These are phyloP conservation scores for Otus sunia DNA, from an alignment of 2,113 vertebrate species.

Conservation along the genomic window DNA sequence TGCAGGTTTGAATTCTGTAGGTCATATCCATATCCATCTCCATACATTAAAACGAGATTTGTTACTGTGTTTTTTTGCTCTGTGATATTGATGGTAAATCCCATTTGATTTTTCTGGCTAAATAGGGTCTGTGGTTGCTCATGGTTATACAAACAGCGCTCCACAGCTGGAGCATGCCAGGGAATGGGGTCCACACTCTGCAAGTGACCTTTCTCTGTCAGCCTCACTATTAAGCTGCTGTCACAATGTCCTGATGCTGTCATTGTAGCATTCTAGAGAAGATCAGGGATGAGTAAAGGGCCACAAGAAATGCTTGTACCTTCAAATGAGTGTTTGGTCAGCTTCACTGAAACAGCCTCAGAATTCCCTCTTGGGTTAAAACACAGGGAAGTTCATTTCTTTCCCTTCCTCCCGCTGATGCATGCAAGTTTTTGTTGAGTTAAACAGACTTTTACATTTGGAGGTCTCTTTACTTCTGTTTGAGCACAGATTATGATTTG, in stretches of 20 bases:
- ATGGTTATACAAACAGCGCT: not conserved
- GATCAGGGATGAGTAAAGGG: not conserved
- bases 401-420: not conserved
- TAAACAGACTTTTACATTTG: not conserved
- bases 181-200: not conserved
- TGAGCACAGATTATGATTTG: not conserved
- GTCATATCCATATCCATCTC: not conserved
- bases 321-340: not conserved
- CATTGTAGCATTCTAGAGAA: not conserved
- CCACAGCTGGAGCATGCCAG: not conserved
- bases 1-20: not conserved
- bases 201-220: not conserved
- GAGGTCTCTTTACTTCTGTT: not conserved
- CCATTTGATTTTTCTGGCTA: not conserved
- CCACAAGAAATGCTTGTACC: not conserved
- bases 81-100: not conserved
- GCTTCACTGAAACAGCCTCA: not conserved
- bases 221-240: not conserved
- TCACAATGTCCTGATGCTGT: not conserved
- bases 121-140: not conserved
- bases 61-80: not conserved
- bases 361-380: not conserved
- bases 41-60: not conserved
- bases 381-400: not conserved
- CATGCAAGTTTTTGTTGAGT: not conserved